Percentiles rank a stretch among this genome's conserved stretches.
Conservation (phyloP, 2,797 vertebrate genomes). For the Acrocephalus scirpaceus region DNA sequence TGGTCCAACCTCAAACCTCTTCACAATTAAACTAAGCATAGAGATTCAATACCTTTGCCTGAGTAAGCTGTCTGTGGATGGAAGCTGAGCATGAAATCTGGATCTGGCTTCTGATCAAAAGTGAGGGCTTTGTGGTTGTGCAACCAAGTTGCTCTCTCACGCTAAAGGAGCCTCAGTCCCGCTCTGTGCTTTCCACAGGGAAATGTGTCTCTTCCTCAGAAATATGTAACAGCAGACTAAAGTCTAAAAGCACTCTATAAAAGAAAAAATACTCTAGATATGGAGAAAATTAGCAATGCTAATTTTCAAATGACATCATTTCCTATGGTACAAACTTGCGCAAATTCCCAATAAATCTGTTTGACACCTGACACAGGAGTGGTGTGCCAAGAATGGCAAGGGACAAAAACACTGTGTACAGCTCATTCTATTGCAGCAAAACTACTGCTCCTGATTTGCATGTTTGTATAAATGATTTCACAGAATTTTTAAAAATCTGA, state of each 20-base stretch:
- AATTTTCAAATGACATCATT: neutral
- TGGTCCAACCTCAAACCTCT: neutral
- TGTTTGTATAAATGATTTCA: neutral
- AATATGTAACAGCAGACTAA: neutral
- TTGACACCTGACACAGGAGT: neutral
- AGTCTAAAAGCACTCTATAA: neutral
- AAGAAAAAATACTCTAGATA: neutral
- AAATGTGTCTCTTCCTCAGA: neutral
- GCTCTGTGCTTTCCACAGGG: fast-evolving
- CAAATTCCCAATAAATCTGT: neutral
- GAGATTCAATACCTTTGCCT: neutral
- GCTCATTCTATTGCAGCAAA: neutral
- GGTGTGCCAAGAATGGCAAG: neutral
- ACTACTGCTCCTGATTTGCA: neutral
- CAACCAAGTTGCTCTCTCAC: neutral
- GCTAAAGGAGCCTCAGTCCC: neutral
- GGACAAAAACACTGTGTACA: neutral
- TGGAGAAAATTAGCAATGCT: neutral
- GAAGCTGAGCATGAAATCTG: neutral
- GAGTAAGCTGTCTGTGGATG: neutral
- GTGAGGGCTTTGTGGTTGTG: neutral
- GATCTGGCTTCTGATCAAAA: neutral
- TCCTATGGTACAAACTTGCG: neutral
- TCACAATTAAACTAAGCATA: neutral
- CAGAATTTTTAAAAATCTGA: neutral